Conservation (phyloP, 2,888 invertebrate genomes). For the Heteromyza rotundicornis region DNA sequence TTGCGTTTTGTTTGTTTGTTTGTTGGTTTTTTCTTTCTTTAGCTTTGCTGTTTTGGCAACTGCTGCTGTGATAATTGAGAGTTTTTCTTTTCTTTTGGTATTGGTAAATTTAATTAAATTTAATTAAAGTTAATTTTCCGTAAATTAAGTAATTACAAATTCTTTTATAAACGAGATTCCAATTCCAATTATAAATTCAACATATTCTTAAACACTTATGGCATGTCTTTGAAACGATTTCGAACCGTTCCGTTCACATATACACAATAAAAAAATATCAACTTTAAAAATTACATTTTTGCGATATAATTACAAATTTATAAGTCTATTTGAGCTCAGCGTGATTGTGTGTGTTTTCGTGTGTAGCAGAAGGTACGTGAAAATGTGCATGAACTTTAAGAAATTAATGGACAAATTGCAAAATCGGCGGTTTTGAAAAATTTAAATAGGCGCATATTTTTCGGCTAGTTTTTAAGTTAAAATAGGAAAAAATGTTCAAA, state of each 20-base stretch:
- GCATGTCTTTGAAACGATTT: slow-evolving; percentile 49
- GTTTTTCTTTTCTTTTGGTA: no score
- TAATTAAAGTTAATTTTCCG: slow-evolving; percentile 22
- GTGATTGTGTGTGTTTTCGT: slow-evolving; percentile 35
- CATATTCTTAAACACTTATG: slow-evolving; percentile 42
- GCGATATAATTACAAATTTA: slow-evolving; percentile 34
- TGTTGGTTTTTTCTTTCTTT: no score
- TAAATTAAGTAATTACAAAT: slow-evolving; percentile 19
- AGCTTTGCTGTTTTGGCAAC: slow-evolving; percentile 15
- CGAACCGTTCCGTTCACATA: slow-evolving; percentile 45
- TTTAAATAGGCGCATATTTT: no score
- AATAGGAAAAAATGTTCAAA: no score
- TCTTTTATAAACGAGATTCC: background rate
- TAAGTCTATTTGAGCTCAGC: slow-evolving; percentile 58
- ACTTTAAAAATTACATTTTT: slow-evolving; percentile 36
- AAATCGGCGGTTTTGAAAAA: no score
- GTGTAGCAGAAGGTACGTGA: no score
- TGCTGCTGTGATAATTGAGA: slow-evolving; percentile 39
- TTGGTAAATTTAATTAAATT: slow-evolving; percentile 10
- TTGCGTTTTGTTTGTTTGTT: slow-evolving; percentile 7
- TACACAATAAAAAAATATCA: slow-evolving; percentile 31
- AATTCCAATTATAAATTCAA: slow-evolving; percentile 15
- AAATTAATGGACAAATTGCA: no score
- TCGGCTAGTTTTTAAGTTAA: no score
- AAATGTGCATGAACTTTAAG: no score